phyloP scores from a whole-genome alignment of 1,140 invertebrate genomes.

The Cydia strobilella region DNA sequence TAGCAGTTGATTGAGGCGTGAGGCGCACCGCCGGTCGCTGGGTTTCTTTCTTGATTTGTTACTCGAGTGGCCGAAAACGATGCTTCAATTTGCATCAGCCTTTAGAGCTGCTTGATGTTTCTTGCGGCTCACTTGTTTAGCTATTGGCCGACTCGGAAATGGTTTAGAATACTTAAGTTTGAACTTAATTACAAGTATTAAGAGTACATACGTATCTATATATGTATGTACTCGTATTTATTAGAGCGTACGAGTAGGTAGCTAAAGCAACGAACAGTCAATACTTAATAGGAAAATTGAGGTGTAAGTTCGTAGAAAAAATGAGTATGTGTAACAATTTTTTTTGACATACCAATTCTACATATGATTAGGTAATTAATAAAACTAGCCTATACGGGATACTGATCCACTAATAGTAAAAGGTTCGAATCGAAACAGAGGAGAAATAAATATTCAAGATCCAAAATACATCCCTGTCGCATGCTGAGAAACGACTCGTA shows the following conservation, averaged over 20 bases:
- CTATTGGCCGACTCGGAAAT: neutral
- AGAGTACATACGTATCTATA: neutral
- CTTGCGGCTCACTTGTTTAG: conserved; percentile 37
- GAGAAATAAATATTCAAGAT: conserved; percentile 32
- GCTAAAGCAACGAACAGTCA: too few relatives aligned
- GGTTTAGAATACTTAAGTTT: conserved; percentile 1
- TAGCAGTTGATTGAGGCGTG: conserved; percentile 78
- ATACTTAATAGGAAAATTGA: neutral
- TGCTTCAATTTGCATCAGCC: conserved; percentile 74
- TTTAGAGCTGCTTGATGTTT: conserved; percentile 57
- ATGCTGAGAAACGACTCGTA: conserved; percentile 34
- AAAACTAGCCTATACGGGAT: neutral
- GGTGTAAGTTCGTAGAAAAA: neutral
- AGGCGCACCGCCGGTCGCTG: conserved; percentile 71
- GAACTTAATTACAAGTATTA: neutral
- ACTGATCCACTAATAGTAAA: neutral
- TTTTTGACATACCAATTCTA: neutral
- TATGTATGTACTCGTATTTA: neutral
- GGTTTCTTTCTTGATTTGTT: conserved; percentile 77
- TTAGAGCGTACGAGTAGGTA: too few relatives aligned
- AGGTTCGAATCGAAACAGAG: neutral
- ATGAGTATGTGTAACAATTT: neutral
- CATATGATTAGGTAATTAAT: neutral
- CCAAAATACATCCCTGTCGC: conserved; percentile 26
- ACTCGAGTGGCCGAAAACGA: conserved; percentile 74